These are phyloP conservation scores for Vulpes ferrilata DNA, from an alignment of 2,113 vertebrate genomes.

Conservation along the genomic window DNA sequence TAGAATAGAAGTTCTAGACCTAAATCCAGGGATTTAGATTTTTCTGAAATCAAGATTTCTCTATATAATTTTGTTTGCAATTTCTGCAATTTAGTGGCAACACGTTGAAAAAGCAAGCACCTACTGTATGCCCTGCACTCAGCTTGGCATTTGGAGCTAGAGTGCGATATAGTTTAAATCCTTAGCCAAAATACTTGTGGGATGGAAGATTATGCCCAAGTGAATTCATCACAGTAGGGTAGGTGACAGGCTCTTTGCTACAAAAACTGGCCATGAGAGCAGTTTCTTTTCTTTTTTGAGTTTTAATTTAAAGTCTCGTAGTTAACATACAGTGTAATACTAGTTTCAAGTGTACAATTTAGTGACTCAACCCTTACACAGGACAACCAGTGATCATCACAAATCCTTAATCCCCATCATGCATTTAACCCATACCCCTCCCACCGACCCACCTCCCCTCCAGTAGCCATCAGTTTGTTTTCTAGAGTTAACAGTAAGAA, in stretches of 20 bases:
- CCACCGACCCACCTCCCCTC: background rate
- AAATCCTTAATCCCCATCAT: background rate
- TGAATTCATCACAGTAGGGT: background rate
- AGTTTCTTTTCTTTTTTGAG: background rate
- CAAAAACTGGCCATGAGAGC: background rate
- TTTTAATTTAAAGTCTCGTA: background rate
- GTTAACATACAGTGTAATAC: background rate
- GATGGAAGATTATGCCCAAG: background rate
- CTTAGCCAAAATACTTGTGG: background rate
- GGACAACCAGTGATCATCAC: background rate
- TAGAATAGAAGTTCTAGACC: background rate
- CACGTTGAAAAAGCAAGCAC: background rate
- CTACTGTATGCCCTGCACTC: background rate
- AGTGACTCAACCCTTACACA: background rate
- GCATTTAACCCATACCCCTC: background rate
- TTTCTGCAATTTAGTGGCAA: background rate
- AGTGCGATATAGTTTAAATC: background rate
- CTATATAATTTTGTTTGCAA: background rate
- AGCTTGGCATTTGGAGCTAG: background rate
- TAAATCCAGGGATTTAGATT: background rate
- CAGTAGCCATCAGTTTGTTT: background rate
- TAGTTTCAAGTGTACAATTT: background rate
- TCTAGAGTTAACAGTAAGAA: background rate
- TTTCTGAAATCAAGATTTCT: background rate
- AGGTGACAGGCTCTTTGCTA: background rate